Base-by-base conservation (phyloP, 2,113 vertebrate species). In the Lates calcarifer region DNA sequence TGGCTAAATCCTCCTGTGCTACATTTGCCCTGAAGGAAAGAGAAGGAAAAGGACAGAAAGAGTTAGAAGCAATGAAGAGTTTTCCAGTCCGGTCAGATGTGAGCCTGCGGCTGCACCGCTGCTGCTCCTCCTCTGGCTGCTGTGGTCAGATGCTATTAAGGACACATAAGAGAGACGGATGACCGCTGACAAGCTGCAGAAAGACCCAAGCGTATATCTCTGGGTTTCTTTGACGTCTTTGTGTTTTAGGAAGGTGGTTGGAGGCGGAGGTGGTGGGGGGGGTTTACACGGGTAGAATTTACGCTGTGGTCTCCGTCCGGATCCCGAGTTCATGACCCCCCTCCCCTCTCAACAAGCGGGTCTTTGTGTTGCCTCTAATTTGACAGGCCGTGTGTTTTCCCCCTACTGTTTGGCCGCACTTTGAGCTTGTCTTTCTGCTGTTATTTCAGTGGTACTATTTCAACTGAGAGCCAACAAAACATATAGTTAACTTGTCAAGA, bases 401-500 rank as follows among this genome's bases (percentile, higher is more conserved):
- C 79, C 68, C 77, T 63, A 66, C 66, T 73, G 69, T 80, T 84
- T 84, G 78, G 57, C 77, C 29, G 12, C 20, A 5, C 53, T 70
- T 39, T 2, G 22, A 41, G 58, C 60, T 78, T 83, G 82, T 75
- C 51, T 81, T 77, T 82, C 37, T 77, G 62, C 62, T 88, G 90
- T 91, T 91, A 82, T 89, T 92, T 78, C 80, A 85, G 74, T 72
- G 26, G 62, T 79, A 82, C 35, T 79, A 83, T 85, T 90, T 86
- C 83, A 74, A 77, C 55, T 29, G 41, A 28, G 60, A 55, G 83
- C 71, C 51, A 63, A 72, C 77, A 79, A 74, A 93, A 86, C 81
- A 58, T 88, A 82, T 83, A 91, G 86, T 93, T 92, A 92, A 89
- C 84, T 89, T 91, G 93, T 94, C 91, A 91, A 56, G 43, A 81